These are phyloP conservation scores for Callyntrura sp. DNA, from an alignment of 2,888 invertebrate genomes.

Conservation along the genomic window DNA sequence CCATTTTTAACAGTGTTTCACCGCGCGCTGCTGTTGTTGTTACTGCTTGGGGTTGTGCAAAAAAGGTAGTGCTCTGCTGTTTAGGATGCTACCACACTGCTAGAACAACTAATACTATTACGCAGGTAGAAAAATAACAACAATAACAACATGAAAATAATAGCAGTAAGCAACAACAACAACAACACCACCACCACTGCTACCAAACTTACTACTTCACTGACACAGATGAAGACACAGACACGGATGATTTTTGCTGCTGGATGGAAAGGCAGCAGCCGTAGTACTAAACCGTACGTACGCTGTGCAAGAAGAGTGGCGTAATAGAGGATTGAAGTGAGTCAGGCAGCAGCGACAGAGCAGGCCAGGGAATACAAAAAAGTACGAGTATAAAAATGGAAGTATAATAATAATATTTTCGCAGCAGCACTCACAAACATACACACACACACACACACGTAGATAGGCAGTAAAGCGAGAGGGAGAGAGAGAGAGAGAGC, in stretches of 20 bases:
- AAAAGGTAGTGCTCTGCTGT: not conserved
- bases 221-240: conserved; percentile 51
- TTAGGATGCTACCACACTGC: conserved; percentile 10
- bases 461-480: no score
- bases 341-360: not conserved
- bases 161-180: conserved; percentile 19
- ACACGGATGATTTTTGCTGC: conserved; percentile 56
- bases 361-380: not conserved
- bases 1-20: conserved; percentile 54
- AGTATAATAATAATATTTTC: conserved; percentile 49
- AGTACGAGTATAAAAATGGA: conserved; percentile 23
- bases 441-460: conserved; percentile 40
- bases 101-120: conserved; percentile 41
- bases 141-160: conserved; percentile 41
- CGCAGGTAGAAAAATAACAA: conserved; percentile 24
- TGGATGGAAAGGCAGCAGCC: conserved; percentile 56
- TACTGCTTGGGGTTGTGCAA: not conserved
- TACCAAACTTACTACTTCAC: not conserved
- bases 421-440: conserved; percentile 26
- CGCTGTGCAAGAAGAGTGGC: conserved; percentile 2
- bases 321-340: not conserved
- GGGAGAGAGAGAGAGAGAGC: not conserved
- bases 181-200: conserved; percentile 20
- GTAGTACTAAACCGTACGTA: conserved; percentile 39
- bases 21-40: not conserved